Evolutionary conservation across 1,140 invertebrate species (phyloP).

Genomic region (Semibalanus balanoides): DNA sequence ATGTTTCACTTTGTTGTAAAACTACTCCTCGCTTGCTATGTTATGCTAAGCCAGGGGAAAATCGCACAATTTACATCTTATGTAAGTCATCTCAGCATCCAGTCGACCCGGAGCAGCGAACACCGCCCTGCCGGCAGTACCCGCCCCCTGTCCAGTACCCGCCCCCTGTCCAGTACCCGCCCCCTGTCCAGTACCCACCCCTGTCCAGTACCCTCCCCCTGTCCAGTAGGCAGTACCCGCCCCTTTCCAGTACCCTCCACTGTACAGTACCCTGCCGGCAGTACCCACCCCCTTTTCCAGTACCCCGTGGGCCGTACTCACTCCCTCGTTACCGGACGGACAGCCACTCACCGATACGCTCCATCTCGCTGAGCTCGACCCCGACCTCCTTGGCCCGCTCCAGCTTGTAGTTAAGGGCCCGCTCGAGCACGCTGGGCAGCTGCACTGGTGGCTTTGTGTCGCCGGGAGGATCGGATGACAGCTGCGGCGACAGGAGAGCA

Average conservation of each 20-base stretch:
- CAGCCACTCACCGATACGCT: constrained; percentile 8
- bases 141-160: neutral
- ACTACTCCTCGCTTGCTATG: too few relatives aligned
- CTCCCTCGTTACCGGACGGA: too few relatives aligned
- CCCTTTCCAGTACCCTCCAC: too few relatives aligned
- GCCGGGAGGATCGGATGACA: neutral
- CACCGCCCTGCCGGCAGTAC: neutral
- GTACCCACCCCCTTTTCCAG: neutral
- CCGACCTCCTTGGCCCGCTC: constrained; percentile 64
- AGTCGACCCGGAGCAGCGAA: too few relatives aligned
- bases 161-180: too few relatives aligned
- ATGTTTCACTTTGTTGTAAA: too few relatives aligned
- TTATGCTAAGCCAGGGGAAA: too few relatives aligned
- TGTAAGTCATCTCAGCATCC: too few relatives aligned
- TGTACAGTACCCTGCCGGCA: neutral
- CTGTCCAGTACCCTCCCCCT: too few relatives aligned
- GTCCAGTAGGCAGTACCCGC: too few relatives aligned
- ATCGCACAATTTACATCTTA: too few relatives aligned
- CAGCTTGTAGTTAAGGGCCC: constrained; percentile 71
- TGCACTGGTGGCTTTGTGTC: constrained; percentile 16
- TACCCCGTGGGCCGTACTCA: neutral
- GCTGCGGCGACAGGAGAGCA: neutral
- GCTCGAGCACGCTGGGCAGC: constrained; percentile 69
- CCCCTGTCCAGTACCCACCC: too few relatives aligned
- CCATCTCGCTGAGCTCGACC: constrained; percentile 30